Conservation (phyloP, 2,113 vertebrate species). For the Oophaga pumilio region DNA sequence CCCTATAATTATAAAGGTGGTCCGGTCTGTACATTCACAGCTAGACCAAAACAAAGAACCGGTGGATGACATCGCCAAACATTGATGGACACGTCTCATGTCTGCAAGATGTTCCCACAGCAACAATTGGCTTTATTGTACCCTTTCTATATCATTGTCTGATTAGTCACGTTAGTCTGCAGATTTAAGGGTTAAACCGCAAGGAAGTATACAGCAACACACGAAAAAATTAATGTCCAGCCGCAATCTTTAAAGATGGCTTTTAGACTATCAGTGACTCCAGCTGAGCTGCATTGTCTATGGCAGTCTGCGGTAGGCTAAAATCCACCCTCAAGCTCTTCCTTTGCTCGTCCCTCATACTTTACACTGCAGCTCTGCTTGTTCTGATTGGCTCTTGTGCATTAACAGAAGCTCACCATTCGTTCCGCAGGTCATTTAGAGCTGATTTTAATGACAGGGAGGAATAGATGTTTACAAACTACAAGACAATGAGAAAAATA, state of each 20-base stretch:
- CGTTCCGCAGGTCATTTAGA: too few relatives aligned
- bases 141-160: not conserved
- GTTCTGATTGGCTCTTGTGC: not conserved
- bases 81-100: not conserved
- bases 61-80: not conserved
- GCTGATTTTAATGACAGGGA: too few relatives aligned
- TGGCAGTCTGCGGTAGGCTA: not conserved
- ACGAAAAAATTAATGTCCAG: too few relatives aligned
- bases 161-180: not conserved
- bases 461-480: too few relatives aligned
- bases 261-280: not conserved
- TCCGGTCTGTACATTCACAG: not conserved
- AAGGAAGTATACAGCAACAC: too few relatives aligned
- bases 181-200: not conserved
- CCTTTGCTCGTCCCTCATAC: not conserved
- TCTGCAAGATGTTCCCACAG: not conserved
- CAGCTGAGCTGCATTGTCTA: not conserved
- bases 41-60: not conserved
- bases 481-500: too few relatives aligned
- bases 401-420: too few relatives aligned
- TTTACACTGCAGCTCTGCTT: not conserved
- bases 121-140: not conserved
- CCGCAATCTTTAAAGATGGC: too few relatives aligned
- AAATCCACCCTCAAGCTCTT: not conserved
- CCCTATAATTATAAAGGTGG: not conserved